These are phyloP conservation scores for Troglohyphantes excavatus DNA, from an alignment of 2,888 invertebrate genomes.

Conservation along the genomic window DNA sequence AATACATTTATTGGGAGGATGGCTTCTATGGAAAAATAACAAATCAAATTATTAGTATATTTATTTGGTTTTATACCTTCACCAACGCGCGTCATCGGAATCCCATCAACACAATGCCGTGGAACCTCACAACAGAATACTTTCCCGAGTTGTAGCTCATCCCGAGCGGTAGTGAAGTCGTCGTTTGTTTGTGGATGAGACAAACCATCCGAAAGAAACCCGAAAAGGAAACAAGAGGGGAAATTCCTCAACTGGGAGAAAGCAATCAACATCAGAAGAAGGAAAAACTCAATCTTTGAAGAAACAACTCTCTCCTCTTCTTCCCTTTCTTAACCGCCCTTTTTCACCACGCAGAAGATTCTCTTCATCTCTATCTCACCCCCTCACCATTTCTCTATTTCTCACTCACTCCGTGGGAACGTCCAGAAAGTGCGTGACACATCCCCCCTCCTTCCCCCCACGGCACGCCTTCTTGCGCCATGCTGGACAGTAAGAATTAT, in stretches of 20 bases:
- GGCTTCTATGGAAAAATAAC: too few species aligned
- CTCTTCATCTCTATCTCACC: not conserved
- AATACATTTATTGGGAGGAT: too few species aligned
- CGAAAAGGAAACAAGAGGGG: not conserved
- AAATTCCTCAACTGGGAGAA: constrained; percentile 48
- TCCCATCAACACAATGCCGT: too few species aligned
- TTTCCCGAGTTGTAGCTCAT: too few species aligned
- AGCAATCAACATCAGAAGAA: constrained; percentile 71
- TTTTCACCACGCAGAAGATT: constrained; percentile 28
- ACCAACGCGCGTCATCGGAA: too few species aligned
- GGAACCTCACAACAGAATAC: too few species aligned
- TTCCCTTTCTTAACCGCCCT: constrained; percentile 36
- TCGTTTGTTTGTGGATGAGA: too few species aligned
- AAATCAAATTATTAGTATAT: too few species aligned
- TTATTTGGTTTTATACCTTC: too few species aligned
- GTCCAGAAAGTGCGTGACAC: not conserved
- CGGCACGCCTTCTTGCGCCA: too few species aligned
- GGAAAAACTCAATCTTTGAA: constrained; percentile 63
- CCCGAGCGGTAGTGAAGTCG: too few species aligned
- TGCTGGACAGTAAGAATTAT: too few species aligned
- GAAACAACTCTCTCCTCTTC: constrained; percentile 42
- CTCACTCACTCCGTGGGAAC: not conserved
- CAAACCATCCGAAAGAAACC: not conserved
- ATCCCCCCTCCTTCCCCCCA: not conserved
- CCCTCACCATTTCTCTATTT: not conserved